Base-by-base conservation (phyloP, 2,888 invertebrate genomes). In the Penaeus monodon region DNA sequence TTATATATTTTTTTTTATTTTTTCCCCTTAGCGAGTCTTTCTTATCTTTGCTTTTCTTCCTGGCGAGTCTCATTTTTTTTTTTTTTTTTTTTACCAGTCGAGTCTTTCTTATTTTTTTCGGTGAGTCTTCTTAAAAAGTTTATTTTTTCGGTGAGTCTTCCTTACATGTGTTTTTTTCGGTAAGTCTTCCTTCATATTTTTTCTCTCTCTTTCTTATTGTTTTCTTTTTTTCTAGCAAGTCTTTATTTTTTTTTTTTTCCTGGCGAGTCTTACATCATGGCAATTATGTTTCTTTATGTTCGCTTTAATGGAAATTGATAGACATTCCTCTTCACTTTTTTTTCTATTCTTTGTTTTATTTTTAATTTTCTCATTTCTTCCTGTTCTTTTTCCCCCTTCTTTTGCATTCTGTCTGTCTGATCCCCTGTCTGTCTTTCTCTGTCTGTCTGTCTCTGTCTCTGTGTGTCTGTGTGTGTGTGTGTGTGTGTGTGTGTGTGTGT, bases 91-190 rank as follows among this genome's bases (percentile, higher is more conserved):
- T 49, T 74, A 33, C 44, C 74, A 38, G 38, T 74, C 74, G 33
- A 44, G 44, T n/a, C 49, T 49, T 76, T n/a, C 49, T 49, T 76
- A n/a, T 76, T n/a, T 76, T n/a, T 76, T n/a, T 33, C 20, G 24
- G 7, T 44, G 44, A 44, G 24, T 76, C 33, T 44, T n/a, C 49
- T 49, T 76, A 38, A n/a, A n/a, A n/a, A n/a, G n/a, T n/a, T n/a
- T 76, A 8, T 76, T 27, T 76, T 49, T 76, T 27, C 49, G 44
- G 49, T 20, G n/a, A 49, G 49, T 76, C 76, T 76, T 27, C 27
- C 76, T 76, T 33, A 3, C 1, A n/a, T n/a, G 1, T 33, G 1
- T 33, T 33, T 33, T 33, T 33, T 33, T 33, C 33, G 33, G 33
- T 33, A 3, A 33, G 33, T 33, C 33, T 33, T 33, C 33, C 33